Base-by-base conservation (phyloP, 2,888 invertebrate species). In the Glaucopsyche alexis region DNA sequence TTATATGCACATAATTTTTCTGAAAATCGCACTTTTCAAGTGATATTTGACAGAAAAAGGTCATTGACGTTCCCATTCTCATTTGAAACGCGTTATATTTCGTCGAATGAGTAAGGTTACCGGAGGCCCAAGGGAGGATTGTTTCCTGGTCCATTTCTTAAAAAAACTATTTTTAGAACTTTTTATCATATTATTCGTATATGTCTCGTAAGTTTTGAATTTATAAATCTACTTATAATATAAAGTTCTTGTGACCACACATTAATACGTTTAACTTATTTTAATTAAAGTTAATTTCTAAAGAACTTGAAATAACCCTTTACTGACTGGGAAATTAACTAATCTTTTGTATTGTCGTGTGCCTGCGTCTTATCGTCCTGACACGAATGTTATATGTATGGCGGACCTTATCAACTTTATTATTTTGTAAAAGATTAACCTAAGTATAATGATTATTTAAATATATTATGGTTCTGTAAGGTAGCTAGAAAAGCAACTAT, bases 311-410 rank as follows among this genome's bases (percentile, higher is more conserved):
- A 42, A 16, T 55, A 60, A 60, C 29, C 29, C 29, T 29, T 60
- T 60, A 38, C 8, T 19, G 16, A 42, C 8, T 42, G 67, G 42
- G 7, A 67, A 67, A 16, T 67, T 69, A 47, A 29, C 47, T 69
- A 69, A 45, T 67, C 42, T 47, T 69, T 69, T 69, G 49, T 47
- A 69, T 69, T 47, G 42, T 16, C 42, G 69, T 67, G 67, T 69
- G 69, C 69, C 49, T 69, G 69, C 69, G 29, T 29, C 49, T 69
- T 49, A 69, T 69, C 69, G 69, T 69, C 29, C 29, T 38, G 60
- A 19, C 14, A 47, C 19, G 29, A 3, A 67, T 69, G 47, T 69
- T 29, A 29, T 45, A 19, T 42, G 45, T 67, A 16, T 45, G 67
- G 13, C 67, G 16, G 42, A 16, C 42, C 45, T 67, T 67, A 67